Base-by-base conservation (phyloP, 2,797 vertebrate species). In the Rhinella marina region DNA sequence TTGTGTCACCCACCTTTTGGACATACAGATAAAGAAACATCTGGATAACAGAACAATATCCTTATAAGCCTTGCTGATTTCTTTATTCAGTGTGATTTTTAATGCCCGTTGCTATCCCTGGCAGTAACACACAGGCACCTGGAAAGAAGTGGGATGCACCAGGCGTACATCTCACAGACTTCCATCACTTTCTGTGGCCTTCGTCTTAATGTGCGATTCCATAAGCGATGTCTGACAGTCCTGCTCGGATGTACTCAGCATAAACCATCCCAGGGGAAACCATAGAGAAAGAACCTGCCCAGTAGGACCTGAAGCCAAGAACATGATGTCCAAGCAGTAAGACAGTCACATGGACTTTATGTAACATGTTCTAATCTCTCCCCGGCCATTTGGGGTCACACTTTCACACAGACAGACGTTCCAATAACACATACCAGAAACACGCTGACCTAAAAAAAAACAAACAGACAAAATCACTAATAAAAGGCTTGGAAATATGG, bases 301-400 rank as follows among this genome's bases (percentile, higher is more conserved):
- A 52, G 41, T 77, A 77, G 50, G 75, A 52, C 54, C 54, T 8
- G 13, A 54, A 77, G 48, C 75, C 75, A 77, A 77, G 50, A 77
- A 52, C 50, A 52, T 54, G 48, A 25, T 77, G 75, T 77, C 14
- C 48, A 25, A 77, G 23, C 75, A 25, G 23, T 77, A 25, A 54
- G 75, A 54, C 50, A 52, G 48, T 54, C 75, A 77, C 50, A 77
- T 54, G 75, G 54, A n/a, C 50, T 54, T 77, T 77, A 77, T 54
- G 50, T 25, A 77, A 77, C 23, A 77, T 52, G n/a, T 54, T n/a
- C n/a, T 52, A 54, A 54, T 77, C 50, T 25, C 27, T 41, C 70
- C 50, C 75, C 8, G 21, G 75, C 12, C 75, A 77, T 77, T 14
- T 52, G 75, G 75, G 75, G 75, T 54, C 48, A 50, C 41, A 75